Conservation (phyloP, 2,797 vertebrate species). For the Synaphobranchus kaupii region DNA sequence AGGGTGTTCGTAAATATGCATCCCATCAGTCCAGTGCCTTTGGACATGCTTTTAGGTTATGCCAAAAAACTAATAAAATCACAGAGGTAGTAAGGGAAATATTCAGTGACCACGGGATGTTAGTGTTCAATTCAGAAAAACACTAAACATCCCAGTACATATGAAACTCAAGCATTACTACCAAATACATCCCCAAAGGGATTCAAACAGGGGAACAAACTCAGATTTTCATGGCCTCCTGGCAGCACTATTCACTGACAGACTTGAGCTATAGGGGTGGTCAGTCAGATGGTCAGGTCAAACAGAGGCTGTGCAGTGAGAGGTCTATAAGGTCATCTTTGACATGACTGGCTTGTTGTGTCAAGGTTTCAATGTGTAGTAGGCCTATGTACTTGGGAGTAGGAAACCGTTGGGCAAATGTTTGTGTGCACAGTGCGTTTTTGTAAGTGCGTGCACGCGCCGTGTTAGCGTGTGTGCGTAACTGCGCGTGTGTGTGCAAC, state of each 20-base stretch:
- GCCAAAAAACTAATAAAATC: constrained; percentile 24
- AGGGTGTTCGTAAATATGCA: constrained; percentile 6
- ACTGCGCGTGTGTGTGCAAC: constrained; percentile 34
- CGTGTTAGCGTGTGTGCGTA: background rate
- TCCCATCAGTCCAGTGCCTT: constrained; percentile 1
- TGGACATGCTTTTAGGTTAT: background rate
- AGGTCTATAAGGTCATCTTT: background rate
- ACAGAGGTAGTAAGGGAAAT: background rate
- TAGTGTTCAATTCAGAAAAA: background rate
- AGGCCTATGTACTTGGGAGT: background rate
- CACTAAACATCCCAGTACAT: background rate
- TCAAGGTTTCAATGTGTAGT: background rate
- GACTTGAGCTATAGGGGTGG: background rate
- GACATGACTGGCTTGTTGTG: background rate
- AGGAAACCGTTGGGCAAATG: background rate
- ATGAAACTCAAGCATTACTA: constrained; percentile 18
- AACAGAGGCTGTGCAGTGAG: background rate
- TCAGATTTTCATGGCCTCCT: constrained; percentile 3
- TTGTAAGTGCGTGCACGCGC: background rate
- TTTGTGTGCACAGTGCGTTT: background rate
- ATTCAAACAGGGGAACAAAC: background rate
- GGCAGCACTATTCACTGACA: background rate
- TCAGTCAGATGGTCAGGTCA: constrained; percentile 8
- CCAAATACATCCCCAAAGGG: background rate
- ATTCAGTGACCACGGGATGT: background rate